Base-by-base conservation (phyloP, 2,797 vertebrate species). In the Telmatherina bonti region DNA sequence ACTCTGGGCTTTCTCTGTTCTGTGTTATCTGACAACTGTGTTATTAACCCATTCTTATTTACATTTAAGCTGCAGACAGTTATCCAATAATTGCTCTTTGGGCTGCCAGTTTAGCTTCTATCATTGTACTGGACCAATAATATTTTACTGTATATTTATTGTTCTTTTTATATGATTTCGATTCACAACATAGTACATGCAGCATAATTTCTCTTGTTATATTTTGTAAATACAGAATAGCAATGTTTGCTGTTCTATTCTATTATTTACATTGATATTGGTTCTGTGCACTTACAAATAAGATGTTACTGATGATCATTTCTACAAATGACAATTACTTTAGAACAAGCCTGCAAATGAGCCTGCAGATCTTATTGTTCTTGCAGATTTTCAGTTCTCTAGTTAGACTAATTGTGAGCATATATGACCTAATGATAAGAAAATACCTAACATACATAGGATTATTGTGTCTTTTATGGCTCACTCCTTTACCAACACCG, bases 21-120 rank as follows among this genome's bases (percentile, higher is more conserved):
- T 84, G 70, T 72, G 51, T 61, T 79, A 74, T 82, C 74, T 84
- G 74, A 81, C 78, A 76, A 71, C 82, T 78, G 76, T 84, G 73
- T 73, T 68, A 70, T 72, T 72, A 75, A 75, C 67, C 75, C 64
- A 73, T 75, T 81, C 81, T 80, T 86, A 83, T 86, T 91, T 89
- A 89, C 84, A 88, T 89, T 64, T 70, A 45, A 78, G 76, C 72
- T 79, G 81, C 81, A 38, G 55, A 84, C 35, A 57, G 78, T 60
- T 78, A 80, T 81, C 74, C 76, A 83, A 81, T 91, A 83, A 91
- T 89, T 89, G 85, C 85, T 87, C 80, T 78, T 82, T 62, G 58
- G 83, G 79, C 79, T 78, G 82, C 74, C 76, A 76, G 73, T 74
- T 83, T 81, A 80, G 75, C 79, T 84, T 83, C 67, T 81, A 65